phyloP scores from a whole-genome alignment of 1,140 invertebrate species.

The Notospermus geniculatus region DNA sequence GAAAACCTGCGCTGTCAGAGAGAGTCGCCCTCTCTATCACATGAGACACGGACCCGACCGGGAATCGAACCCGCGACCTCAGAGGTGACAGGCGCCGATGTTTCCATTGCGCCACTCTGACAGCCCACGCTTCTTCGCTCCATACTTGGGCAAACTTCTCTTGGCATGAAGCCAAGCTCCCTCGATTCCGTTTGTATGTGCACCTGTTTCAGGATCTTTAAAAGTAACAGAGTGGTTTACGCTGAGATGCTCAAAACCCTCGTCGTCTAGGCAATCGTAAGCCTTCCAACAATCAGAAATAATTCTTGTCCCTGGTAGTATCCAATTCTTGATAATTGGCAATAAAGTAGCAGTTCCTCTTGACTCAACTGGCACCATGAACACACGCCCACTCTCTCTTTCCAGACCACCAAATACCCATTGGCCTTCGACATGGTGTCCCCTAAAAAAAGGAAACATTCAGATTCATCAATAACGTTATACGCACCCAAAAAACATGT shows the following conservation, averaged over 20 bases:
- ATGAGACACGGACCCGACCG: too few species aligned
- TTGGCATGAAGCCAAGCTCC: constrained; percentile 19
- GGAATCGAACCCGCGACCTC: too few species aligned
- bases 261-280: neutral
- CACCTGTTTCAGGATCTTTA: constrained; percentile 10
- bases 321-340: constrained; percentile 8
- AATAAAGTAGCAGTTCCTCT: neutral
- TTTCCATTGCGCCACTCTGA: too few species aligned
- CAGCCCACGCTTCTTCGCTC: too few species aligned
- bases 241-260: neutral
- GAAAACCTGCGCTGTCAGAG: too few species aligned
- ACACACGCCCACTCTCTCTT: neutral
- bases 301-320: constrained; percentile 5
- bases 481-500: too few species aligned
- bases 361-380: constrained; percentile 11
- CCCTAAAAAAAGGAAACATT: too few species aligned
- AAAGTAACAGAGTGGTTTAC: constrained; percentile 15
- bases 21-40: too few species aligned
- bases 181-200: constrained; percentile 18
- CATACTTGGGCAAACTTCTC: constrained; percentile 6
- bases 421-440: constrained; percentile 8
- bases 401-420: constrained; percentile 12
- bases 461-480: too few species aligned
- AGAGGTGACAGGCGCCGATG: too few species aligned
- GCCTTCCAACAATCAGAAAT: constrained; percentile 13